Conservation (phyloP, 2,888 invertebrate genomes). For the Pteria penguin region DNA sequence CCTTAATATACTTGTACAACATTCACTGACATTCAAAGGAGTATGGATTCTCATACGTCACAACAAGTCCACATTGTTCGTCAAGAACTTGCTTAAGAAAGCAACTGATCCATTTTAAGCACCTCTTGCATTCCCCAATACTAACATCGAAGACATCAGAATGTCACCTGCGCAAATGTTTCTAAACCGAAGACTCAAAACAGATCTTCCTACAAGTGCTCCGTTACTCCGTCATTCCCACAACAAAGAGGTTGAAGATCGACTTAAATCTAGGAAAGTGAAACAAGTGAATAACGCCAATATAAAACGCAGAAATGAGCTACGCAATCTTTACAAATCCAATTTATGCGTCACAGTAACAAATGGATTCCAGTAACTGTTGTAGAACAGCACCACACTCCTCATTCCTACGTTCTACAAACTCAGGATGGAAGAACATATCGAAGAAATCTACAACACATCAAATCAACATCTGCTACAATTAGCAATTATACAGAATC, state of each 20-base stretch:
- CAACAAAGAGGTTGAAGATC: slow-evolving; percentile 26
- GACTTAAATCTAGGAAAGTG: slow-evolving; percentile 11
- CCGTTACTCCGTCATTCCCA: slow-evolving; percentile 14
- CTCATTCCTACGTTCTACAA: not conserved
- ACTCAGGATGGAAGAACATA: not conserved
- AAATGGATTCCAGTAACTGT: not conserved
- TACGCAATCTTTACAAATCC: not conserved
- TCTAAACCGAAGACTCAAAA: slow-evolving; percentile 29
- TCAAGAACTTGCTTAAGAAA: slow-evolving; percentile 17
- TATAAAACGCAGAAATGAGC: not conserved
- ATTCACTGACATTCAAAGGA: slow-evolving; percentile 14
- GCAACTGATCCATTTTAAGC: slow-evolving; percentile 36
- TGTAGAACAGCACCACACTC: slow-evolving; percentile 8
- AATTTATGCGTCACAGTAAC: slow-evolving; percentile 2
- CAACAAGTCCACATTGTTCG: slow-evolving; percentile 14
- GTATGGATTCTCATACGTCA: slow-evolving; percentile 25
- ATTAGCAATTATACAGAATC: not conserved
- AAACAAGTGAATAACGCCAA: not conserved
- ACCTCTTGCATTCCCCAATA: slow-evolving; percentile 29
- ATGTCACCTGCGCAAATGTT: slow-evolving; percentile 43
- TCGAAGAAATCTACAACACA: slow-evolving; percentile 1
- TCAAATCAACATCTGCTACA: not conserved
- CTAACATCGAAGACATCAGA: slow-evolving; percentile 22
- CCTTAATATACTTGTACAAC: slow-evolving; percentile 7
- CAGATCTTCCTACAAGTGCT: slow-evolving; percentile 33